A percentile compares a stretch with the other conserved stretches of the same genome.
Evolutionary conservation across 2,113 vertebrate genomes (phyloP).

Genomic region (Rostratula benghalensis): DNA sequence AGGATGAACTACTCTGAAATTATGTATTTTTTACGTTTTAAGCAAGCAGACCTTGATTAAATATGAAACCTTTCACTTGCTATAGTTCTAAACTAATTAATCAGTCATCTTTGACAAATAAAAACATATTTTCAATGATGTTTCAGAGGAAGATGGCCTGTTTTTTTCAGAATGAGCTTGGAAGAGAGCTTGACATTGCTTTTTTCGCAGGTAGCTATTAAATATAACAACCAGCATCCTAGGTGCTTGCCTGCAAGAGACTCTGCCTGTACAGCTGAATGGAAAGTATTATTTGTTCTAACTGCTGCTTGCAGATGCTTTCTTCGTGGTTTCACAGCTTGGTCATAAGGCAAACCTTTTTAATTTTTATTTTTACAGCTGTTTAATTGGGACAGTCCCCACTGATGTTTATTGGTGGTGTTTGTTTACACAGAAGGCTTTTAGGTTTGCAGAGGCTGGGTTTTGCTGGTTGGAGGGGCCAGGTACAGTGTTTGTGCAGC

Average conservation of each 20-base stretch:
- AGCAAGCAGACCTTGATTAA: neutral
- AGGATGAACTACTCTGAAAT: neutral
- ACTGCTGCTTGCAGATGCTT: conserved; percentile 29
- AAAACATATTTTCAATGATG: neutral
- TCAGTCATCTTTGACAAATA: neutral
- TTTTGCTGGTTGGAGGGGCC: conserved; percentile 3
- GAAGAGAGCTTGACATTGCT: neutral
- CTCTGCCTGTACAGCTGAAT: conserved; percentile 13
- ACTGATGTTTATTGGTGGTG: conserved; percentile 37
- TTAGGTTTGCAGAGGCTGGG: neutral
- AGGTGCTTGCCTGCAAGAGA: neutral
- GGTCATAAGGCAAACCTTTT: conserved; percentile 15
- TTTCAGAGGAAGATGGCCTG: neutral
- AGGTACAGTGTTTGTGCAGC: conserved; percentile 60
- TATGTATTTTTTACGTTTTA: neutral
- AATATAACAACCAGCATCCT: neutral
- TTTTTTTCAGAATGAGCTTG: neutral
- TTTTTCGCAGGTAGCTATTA: neutral
- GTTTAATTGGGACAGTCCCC: conserved; percentile 19
- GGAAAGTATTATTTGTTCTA: conserved; percentile 35
- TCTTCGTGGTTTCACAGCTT: conserved; percentile 46
- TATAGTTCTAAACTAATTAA: neutral
- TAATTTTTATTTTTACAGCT: conserved; percentile 58
- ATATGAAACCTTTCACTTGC: neutral
- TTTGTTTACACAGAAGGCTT: conserved; percentile 52